Conservation (phyloP, 2,797 vertebrate genomes). For the Enteromius unitaeniatus region DNA sequence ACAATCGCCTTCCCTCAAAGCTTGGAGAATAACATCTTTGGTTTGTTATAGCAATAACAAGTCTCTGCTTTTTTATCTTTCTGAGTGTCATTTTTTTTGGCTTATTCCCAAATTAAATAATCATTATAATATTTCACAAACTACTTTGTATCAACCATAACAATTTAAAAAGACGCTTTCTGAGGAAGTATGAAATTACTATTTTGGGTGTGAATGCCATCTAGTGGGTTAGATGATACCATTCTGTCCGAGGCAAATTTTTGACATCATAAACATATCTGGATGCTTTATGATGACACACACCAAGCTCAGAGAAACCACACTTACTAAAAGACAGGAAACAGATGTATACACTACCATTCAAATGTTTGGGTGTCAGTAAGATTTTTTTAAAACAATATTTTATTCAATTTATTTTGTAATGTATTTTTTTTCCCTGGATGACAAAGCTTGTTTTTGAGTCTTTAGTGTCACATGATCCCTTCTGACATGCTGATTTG, state of each 20-base stretch:
- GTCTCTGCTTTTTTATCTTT: background rate
- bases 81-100: background rate
- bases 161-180: background rate
- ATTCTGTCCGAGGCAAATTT: background rate
- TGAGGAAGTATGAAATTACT: background rate
- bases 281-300: background rate
- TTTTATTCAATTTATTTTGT: background rate
- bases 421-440: background rate
- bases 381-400: background rate
- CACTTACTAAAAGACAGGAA: background rate
- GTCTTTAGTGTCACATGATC: background rate
- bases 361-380: background rate
- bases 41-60: slow-evolving; percentile 1
- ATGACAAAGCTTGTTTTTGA: background rate
- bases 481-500: background rate
- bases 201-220: slow-evolving; percentile 42
- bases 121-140: background rate
- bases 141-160: background rate
- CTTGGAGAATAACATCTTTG: background rate
- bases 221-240: slow-evolving; percentile 38
- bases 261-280: slow-evolving; percentile 1
- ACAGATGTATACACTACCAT: background rate
- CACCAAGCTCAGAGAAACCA: background rate
- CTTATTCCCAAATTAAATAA: background rate
- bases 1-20: background rate